phyloP scores from a whole-genome alignment of 2,113 vertebrate species.

The Poecilia latipinna region DNA sequence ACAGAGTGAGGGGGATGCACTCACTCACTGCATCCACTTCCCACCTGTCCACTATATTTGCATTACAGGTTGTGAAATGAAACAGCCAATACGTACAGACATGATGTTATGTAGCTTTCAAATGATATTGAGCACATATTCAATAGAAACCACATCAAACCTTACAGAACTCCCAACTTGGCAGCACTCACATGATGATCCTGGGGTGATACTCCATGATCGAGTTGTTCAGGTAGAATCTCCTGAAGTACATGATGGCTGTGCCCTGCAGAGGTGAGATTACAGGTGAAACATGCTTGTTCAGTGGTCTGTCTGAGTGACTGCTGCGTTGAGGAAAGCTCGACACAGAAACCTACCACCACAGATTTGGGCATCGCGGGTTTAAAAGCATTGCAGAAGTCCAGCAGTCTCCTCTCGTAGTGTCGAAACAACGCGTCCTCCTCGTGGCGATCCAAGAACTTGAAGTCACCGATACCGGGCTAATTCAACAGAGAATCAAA shows the following conservation, averaged over 20 bases:
- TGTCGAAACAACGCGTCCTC: slow-evolving; percentile 89
- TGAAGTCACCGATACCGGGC: slow-evolving; percentile 77
- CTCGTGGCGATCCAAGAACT: slow-evolving; percentile 85
- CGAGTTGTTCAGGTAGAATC: slow-evolving; percentile 97
- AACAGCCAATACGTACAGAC: no score
- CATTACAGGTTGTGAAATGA: no score
- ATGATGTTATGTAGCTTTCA: no score
- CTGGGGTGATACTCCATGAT: slow-evolving; percentile 96
- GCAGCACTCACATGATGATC: slow-evolving; percentile 91
- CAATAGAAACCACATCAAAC: background rate
- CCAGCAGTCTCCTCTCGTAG: slow-evolving; percentile 92
- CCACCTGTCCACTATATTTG: no score
- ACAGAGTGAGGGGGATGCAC: no score
- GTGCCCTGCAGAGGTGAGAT: slow-evolving; percentile 83
- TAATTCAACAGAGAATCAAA: background rate
- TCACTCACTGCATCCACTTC: no score
- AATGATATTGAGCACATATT: background rate
- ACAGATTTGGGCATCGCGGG: slow-evolving; percentile 93
- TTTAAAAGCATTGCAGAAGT: slow-evolving; percentile 92
- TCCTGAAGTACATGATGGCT: slow-evolving; percentile 94
- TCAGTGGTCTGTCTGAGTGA: background rate
- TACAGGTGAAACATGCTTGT: background rate
- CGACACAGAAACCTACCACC: slow-evolving; percentile 78
- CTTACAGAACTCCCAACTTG: no score
- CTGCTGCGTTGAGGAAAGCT: background rate